phyloP scores from a whole-genome alignment of 2,888 invertebrate species.

The Beris chalybata region DNA sequence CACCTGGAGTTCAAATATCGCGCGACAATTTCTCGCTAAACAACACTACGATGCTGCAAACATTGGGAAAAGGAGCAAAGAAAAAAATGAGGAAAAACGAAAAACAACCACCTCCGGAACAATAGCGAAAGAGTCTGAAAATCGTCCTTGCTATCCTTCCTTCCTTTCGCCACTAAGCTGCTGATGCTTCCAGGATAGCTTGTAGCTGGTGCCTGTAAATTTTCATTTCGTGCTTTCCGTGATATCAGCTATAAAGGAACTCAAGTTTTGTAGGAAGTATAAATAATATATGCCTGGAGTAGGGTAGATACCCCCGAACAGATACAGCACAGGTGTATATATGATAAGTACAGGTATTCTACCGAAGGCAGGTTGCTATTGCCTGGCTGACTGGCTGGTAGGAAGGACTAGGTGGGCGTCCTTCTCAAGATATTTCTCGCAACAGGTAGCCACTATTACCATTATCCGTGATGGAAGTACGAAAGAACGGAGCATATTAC shows the following conservation, averaged over 20 bases:
- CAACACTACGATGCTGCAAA: neutral
- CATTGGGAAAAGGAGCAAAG: too few species aligned
- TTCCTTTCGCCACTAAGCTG: slow-evolving; percentile 7
- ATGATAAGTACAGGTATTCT: slow-evolving; percentile 16
- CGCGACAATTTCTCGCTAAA: neutral
- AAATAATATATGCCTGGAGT: slow-evolving; percentile 37
- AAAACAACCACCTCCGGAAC: too few species aligned
- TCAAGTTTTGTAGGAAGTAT: slow-evolving; percentile 37
- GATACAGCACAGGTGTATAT: slow-evolving; percentile 21
- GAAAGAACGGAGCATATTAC: slow-evolving; percentile 35
- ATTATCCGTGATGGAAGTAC: slow-evolving; percentile 27
- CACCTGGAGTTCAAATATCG: slow-evolving; percentile 37
- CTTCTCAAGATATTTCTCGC: slow-evolving; percentile 23
- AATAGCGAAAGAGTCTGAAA: neutral
- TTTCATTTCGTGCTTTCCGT: slow-evolving; percentile 38
- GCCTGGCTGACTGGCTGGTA: neutral
- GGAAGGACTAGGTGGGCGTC: slow-evolving; percentile 1
- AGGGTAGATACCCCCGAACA: slow-evolving; percentile 10
- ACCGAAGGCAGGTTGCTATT: neutral
- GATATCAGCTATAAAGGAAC: slow-evolving; percentile 39
- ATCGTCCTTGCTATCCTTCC: neutral
- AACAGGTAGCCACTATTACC: slow-evolving; percentile 38
- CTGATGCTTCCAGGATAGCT: slow-evolving; percentile 20
- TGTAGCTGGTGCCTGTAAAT: slow-evolving; percentile 32
- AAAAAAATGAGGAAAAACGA: too few species aligned